phyloP scores from a whole-genome alignment of 1,140 invertebrate species.

The Gonatopus flavifemur region DNA sequence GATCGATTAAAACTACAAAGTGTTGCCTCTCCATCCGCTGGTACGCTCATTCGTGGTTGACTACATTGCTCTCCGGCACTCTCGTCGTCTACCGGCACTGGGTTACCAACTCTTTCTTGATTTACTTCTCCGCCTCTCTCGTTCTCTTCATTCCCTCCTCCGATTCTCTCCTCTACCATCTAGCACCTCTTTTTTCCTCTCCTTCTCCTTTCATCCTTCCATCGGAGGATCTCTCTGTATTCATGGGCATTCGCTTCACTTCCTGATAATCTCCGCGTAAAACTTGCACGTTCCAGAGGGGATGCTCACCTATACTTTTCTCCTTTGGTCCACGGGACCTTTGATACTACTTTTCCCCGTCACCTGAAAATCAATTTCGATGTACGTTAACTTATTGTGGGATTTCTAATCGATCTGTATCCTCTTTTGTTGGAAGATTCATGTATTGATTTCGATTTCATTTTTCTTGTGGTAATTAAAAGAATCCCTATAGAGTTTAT shows the following conservation, averaged over 20 bases:
- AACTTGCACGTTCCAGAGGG: slow-evolving; percentile 36
- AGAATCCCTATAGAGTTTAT: too few relatives aligned
- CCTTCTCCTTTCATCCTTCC: slow-evolving; percentile 27
- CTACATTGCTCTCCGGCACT: slow-evolving; percentile 42
- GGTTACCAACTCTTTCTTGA: slow-evolving; percentile 42
- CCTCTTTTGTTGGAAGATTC: too few relatives aligned
- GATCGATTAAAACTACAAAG: slow-evolving; percentile 57
- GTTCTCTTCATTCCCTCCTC: background rate
- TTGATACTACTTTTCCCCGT: slow-evolving; percentile 15
- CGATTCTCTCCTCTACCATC: background rate
- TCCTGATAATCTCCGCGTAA: slow-evolving; percentile 45
- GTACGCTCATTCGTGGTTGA: slow-evolving; percentile 51
- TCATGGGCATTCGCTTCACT: slow-evolving; percentile 39
- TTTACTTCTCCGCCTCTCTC: slow-evolving; percentile 8
- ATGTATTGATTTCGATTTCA: too few relatives aligned
- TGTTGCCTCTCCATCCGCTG: slow-evolving; percentile 45
- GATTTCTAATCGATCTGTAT: too few relatives aligned
- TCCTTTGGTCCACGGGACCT: slow-evolving; percentile 27
- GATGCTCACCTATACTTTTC: too few relatives aligned
- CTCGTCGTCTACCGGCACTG: slow-evolving; percentile 41
- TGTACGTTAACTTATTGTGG: too few relatives aligned
- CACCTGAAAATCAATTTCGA: too few relatives aligned
- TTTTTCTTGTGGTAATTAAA: too few relatives aligned
- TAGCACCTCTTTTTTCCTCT: background rate
- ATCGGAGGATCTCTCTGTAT: slow-evolving; percentile 42